phyloP scores from a whole-genome alignment of 1,140 invertebrate species.

The Euschistus heros region DNA sequence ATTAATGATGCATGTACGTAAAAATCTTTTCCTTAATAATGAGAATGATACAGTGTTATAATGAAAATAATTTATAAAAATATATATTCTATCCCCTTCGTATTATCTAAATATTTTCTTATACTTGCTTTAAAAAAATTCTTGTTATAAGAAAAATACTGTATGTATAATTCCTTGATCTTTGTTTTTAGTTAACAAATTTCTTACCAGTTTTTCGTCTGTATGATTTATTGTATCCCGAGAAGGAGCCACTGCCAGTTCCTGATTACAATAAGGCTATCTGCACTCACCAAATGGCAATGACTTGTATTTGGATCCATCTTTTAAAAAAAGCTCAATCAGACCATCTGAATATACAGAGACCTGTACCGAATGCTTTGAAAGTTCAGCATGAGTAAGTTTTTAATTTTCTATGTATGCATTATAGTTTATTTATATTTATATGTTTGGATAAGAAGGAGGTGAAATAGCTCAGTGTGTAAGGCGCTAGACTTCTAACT shows the following conservation, averaged over 20 bases:
- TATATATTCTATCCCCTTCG: no score
- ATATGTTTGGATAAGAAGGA: background rate
- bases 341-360: conserved; percentile 63
- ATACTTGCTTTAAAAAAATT: no score
- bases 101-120: no score
- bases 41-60: no score
- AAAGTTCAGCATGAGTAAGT: conserved; percentile 73
- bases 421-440: background rate
- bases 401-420: background rate
- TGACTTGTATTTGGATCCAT: conserved; percentile 94
- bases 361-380: conserved; percentile 70
- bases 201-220: conserved; percentile 84
- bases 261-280: conserved; percentile 78
- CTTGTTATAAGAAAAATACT: no score
- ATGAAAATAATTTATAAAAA: no score
- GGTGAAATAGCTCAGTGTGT: background rate
- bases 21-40: no score
- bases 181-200: conserved; percentile 55
- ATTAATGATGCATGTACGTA: no score
- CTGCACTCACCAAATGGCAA: conserved; percentile 84
- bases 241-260: conserved; percentile 77
- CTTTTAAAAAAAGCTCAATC: conserved; percentile 83
- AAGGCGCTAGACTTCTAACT: background rate
- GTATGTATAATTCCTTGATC: conserved; percentile 20
- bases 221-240: conserved; percentile 85